Evolutionary conservation across 2,113 vertebrate genomes (phyloP).

Genomic region (Furnarius figulus): DNA sequence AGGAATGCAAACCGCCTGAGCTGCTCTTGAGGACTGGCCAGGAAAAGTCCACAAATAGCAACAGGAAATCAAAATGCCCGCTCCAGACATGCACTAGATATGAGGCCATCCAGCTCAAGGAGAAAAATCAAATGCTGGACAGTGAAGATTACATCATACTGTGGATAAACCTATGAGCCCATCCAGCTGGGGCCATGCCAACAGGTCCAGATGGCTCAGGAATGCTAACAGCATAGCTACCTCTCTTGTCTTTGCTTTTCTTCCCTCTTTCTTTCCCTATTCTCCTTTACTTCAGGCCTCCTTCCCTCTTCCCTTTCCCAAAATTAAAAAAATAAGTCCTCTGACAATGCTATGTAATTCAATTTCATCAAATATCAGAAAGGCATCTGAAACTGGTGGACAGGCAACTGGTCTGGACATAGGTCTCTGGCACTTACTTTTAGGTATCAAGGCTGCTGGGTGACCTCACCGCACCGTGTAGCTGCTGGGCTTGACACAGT

Average conservation of each 20-base stretch:
- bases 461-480: neutral
- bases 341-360: neutral
- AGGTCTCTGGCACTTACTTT: neutral
- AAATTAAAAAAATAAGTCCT: slow-evolving; percentile 10
- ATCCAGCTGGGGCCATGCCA: slow-evolving; percentile 77
- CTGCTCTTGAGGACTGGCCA: slow-evolving; percentile 11
- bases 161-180: slow-evolving; percentile 51
- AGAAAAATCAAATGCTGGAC: slow-evolving; percentile 36
- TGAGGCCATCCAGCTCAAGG: slow-evolving; percentile 7
- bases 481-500: neutral
- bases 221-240: slow-evolving; percentile 75
- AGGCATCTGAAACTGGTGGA: neutral
- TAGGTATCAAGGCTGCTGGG: neutral
- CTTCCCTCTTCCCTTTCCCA: slow-evolving; percentile 29
- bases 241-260: slow-evolving; percentile 61
- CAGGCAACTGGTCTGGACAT: accelerated
- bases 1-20: slow-evolving; percentile 25
- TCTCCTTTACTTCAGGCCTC: neutral
- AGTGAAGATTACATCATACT: slow-evolving; percentile 74
- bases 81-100: slow-evolving; percentile 52
- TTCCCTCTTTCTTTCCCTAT: slow-evolving; percentile 33
- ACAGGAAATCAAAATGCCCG: slow-evolving; percentile 56
- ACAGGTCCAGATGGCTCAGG: slow-evolving; percentile 75
- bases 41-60: slow-evolving; percentile 64
- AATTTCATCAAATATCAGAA: neutral